Conservation (phyloP, 2,888 invertebrate genomes). For the Hirtodrosophila confusa region DNA sequence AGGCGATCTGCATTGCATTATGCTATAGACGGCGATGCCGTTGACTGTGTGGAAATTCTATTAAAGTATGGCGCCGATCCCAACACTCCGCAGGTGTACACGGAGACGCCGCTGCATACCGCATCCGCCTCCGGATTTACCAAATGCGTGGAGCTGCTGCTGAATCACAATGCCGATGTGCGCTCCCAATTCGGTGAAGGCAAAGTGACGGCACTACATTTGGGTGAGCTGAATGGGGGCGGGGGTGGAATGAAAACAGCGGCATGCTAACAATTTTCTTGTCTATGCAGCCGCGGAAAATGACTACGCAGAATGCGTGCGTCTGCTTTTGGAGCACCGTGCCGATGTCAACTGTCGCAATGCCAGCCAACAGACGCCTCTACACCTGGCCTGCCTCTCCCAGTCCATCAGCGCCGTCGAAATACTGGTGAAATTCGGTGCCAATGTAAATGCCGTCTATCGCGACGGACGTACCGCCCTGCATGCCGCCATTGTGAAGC, state of each 20-base stretch:
- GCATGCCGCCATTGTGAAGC: conserved; percentile 92
- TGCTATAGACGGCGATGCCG: conserved; percentile 91
- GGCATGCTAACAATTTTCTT: background rate
- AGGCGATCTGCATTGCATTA: conserved; percentile 92
- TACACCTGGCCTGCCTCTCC: conserved; percentile 92
- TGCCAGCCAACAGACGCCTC: conserved; percentile 90
- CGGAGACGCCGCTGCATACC: conserved; percentile 93
- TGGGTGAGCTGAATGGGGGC: conserved; percentile 82
- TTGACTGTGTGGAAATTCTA: conserved; percentile 90
- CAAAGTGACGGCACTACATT: conserved; percentile 92
- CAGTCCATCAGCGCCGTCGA: conserved; percentile 92
- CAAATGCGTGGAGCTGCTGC: conserved; percentile 89
- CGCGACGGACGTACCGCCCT: conserved; percentile 91
- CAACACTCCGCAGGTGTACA: conserved; percentile 92
- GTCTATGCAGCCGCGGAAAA: conserved; percentile 89
- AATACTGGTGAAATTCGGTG: conserved; percentile 87
- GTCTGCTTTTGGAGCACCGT: conserved; percentile 89
- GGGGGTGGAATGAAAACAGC: background rate
- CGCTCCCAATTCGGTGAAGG: conserved; percentile 89
- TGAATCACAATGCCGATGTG: conserved; percentile 92
- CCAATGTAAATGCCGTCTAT: conserved; percentile 88
- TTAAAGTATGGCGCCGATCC: conserved; percentile 91
- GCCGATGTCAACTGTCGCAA: conserved; percentile 91
- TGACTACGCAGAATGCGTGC: conserved; percentile 91
- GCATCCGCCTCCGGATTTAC: conserved; percentile 90